Base-by-base conservation (phyloP, 2,888 invertebrate species). In the Resseliella maxima region DNA sequence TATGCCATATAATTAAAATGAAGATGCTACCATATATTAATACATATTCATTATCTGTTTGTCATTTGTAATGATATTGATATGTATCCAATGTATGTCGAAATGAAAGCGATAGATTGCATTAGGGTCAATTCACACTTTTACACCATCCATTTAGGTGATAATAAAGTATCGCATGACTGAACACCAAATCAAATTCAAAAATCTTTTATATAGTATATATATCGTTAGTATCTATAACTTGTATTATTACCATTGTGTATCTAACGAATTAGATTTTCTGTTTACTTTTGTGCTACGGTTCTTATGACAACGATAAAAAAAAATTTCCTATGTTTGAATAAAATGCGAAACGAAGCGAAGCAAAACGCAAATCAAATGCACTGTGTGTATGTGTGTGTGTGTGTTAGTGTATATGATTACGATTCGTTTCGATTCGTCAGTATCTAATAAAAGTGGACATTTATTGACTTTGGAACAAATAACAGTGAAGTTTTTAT, bases 381-480 rank as follows among this genome's bases (percentile, higher is more conserved):
- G n/a, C n/a, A n/a, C n/a, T n/a, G n/a, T n/a, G n/a, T n/a, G 31
- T 72, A 72, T 72, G 31, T 72, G 2, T 12, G 31, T 12, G 31
- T 15, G 31, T 0, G 72, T 31, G 72, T 31, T 72, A 15, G 72
- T 35, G 12, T 5, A 45, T n/a, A 45, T 12, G n/a, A 72, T 35
- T 72, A 10, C 72, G 2, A 59, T 59, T 59, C 59, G 59, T 24
- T 72, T 72, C 72, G 72, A 12, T 72, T 18, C n/a, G 72, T 72
- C 31, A 31, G 31, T 86, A 36, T 36, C 35, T 46, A 64, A 85
- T 87, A 64, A 54, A 85, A 86, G 86, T 85, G 85, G 86, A 86
- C 59, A 86, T 86, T 86, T 86, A 86, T 86, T 86, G 86, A 86
- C 54, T 86, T 54, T 86, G 54, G 85, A 85, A 72, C 72, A 72